Evolutionary conservation across 1,140 invertebrate genomes (phyloP), one percentile per base, ranked within the genome.

Genomic region (Drosophila busckii): DNA sequence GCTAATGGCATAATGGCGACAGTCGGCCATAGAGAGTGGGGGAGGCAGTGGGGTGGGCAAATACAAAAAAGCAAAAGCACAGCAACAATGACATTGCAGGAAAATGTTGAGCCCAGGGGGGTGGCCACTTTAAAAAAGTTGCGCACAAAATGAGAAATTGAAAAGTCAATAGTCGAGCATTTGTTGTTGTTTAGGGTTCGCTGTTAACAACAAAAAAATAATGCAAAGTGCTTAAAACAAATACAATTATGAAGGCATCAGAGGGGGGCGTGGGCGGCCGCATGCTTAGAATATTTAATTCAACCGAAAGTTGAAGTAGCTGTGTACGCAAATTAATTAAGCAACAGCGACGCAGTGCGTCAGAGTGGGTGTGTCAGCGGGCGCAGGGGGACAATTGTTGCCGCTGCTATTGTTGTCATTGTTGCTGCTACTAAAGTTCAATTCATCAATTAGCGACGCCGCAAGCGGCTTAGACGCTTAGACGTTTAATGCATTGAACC

Each of bases 241-340:
- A 80, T 80, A 65, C 59, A 82, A 80, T 80, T 80, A 80, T 73
- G 64, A 46, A 52, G 42, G 13, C 48, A 64, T 46, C 41, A 50
- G 35, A n/a, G n/a, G n/a, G n/a, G n/a, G n/a, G n/a, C n/a, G n/a
- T n/a, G n/a, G 16, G 46, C 48, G 2, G 40, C 53, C 48, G 69
- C 55, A 69, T 82, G 75, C 64, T 73, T 61, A 54, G 75, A 80
- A 80, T 80, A 45, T 76, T 73, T 78, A 80, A 82, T 82, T 82
- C 75, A 70, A 66, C 70, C 54, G 60, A 80, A 80, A 73, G 69
- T 73, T 69, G 35, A 31, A 29, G 38, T 42, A 50, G 59, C 63
- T 64, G 68, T 68, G 63, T 53, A 71, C 63, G 60, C 42, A 78
- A 80, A 78, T 78, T 78, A 68, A 78, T 78, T 78, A 65, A 78